Conservation (phyloP, 2,888 invertebrate genomes). For the Trachelus troglodyta region DNA sequence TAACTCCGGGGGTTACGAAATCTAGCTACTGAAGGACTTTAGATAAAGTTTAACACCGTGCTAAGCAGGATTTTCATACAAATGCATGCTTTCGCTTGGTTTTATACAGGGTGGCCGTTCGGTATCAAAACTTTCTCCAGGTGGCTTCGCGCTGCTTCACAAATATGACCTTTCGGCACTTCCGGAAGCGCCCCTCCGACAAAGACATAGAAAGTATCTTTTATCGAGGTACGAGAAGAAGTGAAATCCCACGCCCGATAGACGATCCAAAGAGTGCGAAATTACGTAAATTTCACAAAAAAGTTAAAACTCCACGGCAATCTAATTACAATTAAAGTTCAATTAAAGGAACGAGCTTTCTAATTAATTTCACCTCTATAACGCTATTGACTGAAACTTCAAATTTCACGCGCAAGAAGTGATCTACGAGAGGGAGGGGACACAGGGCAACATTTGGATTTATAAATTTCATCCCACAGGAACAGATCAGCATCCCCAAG, state of each 20-base stretch:
- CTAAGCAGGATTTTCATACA: not conserved
- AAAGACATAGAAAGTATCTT: not conserved
- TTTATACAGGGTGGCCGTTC: not conserved
- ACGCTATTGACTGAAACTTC: not conserved
- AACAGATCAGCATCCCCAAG: not conserved
- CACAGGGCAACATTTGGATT: not conserved
- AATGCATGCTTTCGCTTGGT: not conserved
- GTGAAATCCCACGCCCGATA: not conserved
- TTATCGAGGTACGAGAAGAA: not conserved
- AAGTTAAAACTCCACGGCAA: not conserved
- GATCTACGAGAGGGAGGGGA: not conserved
- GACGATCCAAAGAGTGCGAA: not conserved
- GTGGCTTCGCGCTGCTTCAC: not conserved
- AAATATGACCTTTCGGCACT: not conserved
- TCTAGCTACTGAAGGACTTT: not conserved
- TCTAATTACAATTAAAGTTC: not conserved
- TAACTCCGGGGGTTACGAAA: not conserved
- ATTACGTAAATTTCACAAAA: not conserved
- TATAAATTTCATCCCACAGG: not conserved
- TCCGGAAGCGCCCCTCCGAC: not conserved
- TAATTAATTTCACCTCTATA: not conserved
- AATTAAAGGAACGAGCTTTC: not conserved
- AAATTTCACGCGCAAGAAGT: not conserved
- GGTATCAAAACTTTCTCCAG: not conserved
- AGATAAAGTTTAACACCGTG: not conserved